Evolutionary conservation across 2,888 invertebrate genomes (phyloP).

Genomic region (Agrochola litura): DNA sequence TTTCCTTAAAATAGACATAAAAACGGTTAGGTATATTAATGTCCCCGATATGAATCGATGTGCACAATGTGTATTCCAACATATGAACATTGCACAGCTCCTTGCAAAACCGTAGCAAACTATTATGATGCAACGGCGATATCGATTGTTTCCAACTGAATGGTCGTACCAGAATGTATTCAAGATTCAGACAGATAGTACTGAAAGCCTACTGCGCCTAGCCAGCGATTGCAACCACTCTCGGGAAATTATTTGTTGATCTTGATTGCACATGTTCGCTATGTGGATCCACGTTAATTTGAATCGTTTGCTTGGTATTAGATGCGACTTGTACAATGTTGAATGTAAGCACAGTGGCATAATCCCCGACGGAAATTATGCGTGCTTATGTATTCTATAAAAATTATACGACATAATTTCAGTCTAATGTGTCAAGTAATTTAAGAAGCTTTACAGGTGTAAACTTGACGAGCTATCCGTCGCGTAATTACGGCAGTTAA

Average conservation of each 20-base stretch:
- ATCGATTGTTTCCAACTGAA: background rate
- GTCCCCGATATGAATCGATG: background rate
- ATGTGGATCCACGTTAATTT: background rate
- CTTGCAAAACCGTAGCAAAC: background rate
- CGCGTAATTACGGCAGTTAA: background rate
- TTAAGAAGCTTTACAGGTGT: background rate
- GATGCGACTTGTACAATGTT: background rate
- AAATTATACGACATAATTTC: background rate
- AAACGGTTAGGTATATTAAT: no score
- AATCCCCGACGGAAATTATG: background rate
- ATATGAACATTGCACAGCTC: background rate
- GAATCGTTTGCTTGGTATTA: background rate
- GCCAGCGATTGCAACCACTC: background rate
- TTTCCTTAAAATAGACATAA: no score
- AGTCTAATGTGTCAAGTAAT: background rate
- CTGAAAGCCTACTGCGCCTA: background rate
- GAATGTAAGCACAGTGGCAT: background rate
- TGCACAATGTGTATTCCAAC: background rate
- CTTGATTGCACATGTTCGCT: slow-evolving; percentile 27
- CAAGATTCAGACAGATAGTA: slow-evolving; percentile 4
- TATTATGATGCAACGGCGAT: background rate
- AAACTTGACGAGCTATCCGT: background rate
- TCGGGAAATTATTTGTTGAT: slow-evolving; percentile 34
- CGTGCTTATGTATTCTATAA: no score
- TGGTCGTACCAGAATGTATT: background rate